Conservation (phyloP, 2,113 vertebrate genomes). For the Gavia stellata region DNA sequence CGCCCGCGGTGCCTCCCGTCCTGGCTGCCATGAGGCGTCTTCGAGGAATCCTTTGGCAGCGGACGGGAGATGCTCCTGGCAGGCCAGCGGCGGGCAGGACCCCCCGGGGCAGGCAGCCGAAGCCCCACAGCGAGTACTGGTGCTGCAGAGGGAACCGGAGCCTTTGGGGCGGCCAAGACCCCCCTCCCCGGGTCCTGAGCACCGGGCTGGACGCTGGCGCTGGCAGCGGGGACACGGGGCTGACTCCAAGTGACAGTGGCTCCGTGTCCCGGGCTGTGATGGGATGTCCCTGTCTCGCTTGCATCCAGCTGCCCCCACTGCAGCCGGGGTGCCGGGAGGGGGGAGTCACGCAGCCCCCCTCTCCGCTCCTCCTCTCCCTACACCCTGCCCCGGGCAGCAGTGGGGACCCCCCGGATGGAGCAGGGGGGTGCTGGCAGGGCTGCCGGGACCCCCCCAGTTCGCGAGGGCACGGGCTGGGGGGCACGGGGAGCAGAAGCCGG, state of each 20-base stretch:
- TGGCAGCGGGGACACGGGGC: background rate
- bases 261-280: rapidly evolving
- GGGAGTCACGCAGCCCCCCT: background rate
- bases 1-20: background rate
- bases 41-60: background rate
- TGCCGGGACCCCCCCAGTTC: background rate
- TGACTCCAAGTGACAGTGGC: background rate
- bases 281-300: background rate
- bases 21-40: background rate
- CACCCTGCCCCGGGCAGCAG: background rate
- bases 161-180: rapidly evolving
- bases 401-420: background rate
- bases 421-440: background rate
- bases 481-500: background rate
- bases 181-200: background rate
- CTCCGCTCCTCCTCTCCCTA: too few relatives aligned
- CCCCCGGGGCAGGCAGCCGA: background rate
- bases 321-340: background rate
- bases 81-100: background rate
- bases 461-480: too few relatives aligned
- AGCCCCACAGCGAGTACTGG: background rate
- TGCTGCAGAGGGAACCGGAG: background rate
- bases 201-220: rapidly evolving
- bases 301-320: background rate
- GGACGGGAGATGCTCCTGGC: background rate